Conservation (phyloP, 2,113 vertebrate genomes). For the Pholis gunnellus region DNA sequence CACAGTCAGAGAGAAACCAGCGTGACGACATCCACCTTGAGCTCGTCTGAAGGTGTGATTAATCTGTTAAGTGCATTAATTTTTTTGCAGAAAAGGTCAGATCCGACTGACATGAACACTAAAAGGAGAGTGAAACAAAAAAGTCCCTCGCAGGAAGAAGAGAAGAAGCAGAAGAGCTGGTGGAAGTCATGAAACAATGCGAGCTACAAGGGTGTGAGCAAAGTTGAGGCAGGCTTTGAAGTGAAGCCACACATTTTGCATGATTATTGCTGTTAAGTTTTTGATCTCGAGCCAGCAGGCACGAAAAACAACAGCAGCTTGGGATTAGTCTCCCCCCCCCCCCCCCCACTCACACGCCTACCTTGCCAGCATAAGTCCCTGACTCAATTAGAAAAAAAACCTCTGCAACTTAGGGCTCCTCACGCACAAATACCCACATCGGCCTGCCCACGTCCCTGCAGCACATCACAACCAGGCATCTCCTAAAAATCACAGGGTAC, state of each 20-base stretch:
- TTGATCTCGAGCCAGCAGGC: constrained; percentile 83
- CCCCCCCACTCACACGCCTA: constrained; percentile 80
- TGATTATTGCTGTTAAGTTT: constrained; percentile 80
- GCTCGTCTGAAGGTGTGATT: constrained; percentile 48
- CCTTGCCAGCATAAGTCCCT: constrained; percentile 81
- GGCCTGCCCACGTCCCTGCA: constrained; percentile 75
- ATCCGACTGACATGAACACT: neutral
- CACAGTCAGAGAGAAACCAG: constrained; percentile 70
- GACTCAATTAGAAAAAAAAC: constrained; percentile 83
- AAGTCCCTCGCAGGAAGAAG: constrained; percentile 25
- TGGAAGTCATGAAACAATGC: constrained; percentile 74
- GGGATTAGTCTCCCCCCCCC: constrained; percentile 80
- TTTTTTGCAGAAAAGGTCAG: constrained; percentile 56
- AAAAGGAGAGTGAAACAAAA: neutral
- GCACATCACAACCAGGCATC: constrained; percentile 61
- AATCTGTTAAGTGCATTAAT: constrained; percentile 47
- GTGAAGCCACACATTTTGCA: constrained; percentile 78
- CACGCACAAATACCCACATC: constrained; percentile 74
- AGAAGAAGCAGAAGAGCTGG: constrained; percentile 36
- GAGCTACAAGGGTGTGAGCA: constrained; percentile 66
- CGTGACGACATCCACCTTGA: constrained; percentile 8
- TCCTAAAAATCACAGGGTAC: constrained; percentile 55
- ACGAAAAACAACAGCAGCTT: constrained; percentile 80
- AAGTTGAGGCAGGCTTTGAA: constrained; percentile 80
- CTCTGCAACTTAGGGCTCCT: constrained; percentile 80